phyloP scores from a whole-genome alignment of 2,888 invertebrate species.

The Tipula lateralis region DNA sequence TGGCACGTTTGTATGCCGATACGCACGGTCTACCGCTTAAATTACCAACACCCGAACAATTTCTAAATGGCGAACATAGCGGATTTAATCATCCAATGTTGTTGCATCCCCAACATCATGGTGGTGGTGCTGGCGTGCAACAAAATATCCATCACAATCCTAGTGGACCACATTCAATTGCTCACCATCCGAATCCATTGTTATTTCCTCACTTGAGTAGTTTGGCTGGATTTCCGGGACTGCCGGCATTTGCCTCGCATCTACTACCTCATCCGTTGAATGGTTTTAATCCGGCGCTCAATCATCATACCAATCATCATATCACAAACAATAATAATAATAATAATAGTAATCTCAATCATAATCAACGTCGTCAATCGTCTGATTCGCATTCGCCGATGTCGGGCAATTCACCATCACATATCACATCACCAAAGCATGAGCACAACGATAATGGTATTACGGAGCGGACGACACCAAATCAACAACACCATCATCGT shows the following conservation, averaged over 20 bases:
- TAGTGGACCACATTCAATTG: slow-evolving; percentile 39
- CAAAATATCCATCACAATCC: slow-evolving; percentile 21
- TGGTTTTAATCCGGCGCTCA: slow-evolving; percentile 38
- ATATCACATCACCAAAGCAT: slow-evolving; percentile 38
- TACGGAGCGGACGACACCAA: slow-evolving; percentile 34
- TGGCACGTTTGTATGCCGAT: slow-evolving; percentile 72
- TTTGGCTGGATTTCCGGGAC: slow-evolving; percentile 54
- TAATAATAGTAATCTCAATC: background rate
- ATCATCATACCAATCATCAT: slow-evolving; percentile 28
- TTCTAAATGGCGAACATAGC: slow-evolving; percentile 37
- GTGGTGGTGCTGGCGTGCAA: slow-evolving; percentile 35
- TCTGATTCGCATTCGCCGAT: slow-evolving; percentile 54
- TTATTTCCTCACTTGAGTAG: slow-evolving; percentile 57
- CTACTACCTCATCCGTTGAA: slow-evolving; percentile 49
- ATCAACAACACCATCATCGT: background rate
- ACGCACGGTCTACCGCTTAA: slow-evolving; percentile 58
- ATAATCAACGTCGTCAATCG: slow-evolving; percentile 44
- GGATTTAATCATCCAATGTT: slow-evolving; percentile 31
- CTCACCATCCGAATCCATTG: slow-evolving; percentile 56
- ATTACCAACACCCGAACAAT: slow-evolving; percentile 41
- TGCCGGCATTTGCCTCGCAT: slow-evolving; percentile 47
- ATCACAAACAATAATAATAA: background rate
- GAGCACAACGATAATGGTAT: slow-evolving; percentile 31
- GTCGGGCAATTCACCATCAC: slow-evolving; percentile 50
- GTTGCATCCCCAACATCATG: background rate